A percentile compares a stretch with the other conserved stretches of the same genome.
These are phyloP conservation scores for Phenganax marumi DNA, from an alignment of 92 coral and sea anemone genomes.

Conservation along the genomic window DNA sequence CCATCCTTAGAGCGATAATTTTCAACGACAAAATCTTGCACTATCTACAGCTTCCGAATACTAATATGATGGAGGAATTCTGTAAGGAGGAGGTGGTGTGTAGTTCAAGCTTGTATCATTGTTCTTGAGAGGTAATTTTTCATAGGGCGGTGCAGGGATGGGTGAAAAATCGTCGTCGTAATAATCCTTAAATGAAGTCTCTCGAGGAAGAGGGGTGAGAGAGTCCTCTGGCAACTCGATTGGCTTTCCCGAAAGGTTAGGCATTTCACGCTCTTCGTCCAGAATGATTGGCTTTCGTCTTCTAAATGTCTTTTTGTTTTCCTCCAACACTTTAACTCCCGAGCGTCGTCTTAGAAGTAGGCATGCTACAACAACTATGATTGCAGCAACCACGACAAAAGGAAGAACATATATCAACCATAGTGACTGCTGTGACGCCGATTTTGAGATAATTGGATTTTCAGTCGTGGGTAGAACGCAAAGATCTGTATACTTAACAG, in stretches of 20 bases:
- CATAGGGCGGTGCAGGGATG: conserved; percentile 64
- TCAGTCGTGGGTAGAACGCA: conserved; percentile 64
- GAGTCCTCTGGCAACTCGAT: conserved; percentile 88
- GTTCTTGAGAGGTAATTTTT: conserved; percentile 80
- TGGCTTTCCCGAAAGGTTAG: conserved; percentile 74
- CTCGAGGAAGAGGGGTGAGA: conserved; percentile 57
- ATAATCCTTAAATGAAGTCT: conserved; percentile 65
- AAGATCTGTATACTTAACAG: conserved; percentile 59
- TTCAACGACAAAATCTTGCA: too few species aligned
- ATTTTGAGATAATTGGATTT: conserved; percentile 51
- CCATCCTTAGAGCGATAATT: too few species aligned
- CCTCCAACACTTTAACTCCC: conserved; percentile 62
- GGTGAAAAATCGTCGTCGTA: conserved; percentile 71
- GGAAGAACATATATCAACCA: conserved; percentile 91
- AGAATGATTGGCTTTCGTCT: conserved; percentile 87
- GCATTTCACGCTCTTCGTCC: conserved; percentile 78
- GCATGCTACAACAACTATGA: conserved; percentile 62
- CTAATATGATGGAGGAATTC: conserved; percentile 64
- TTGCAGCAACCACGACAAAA: conserved; percentile 61
- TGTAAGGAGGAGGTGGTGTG: conserved; percentile 77
- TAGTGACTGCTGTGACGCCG: conserved; percentile 53
- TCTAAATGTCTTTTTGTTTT: conserved; percentile 72
- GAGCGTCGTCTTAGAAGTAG: conserved; percentile 69
- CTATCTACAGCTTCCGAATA: not conserved
- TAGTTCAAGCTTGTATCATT: conserved; percentile 35